Base-by-base conservation (phyloP, 2,888 invertebrate species). In the Helleia helle region DNA sequence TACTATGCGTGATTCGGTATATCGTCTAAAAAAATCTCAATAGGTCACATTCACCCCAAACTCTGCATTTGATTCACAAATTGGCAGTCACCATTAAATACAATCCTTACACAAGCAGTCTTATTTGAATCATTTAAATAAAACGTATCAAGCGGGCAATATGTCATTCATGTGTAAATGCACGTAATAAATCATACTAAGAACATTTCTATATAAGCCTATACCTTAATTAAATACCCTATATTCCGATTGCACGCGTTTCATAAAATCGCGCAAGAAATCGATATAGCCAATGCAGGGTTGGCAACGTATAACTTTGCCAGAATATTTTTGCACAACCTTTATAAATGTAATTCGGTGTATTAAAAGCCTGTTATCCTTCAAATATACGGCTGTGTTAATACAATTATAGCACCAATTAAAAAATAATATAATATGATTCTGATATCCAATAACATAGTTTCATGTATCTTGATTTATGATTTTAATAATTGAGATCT, bases 281-380 rank as follows among this genome's bases (percentile, higher is more conserved):
- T 55, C 70, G 71, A 77, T 72, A 72, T 62, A 74, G 70, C 64
- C 80, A 60, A 79, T 70, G 73, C 77, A 74, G 72, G 72, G 71
- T 54, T 13, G 25, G 26, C 11, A 26, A n/a, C n/a, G n/a, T n/a
- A n/a, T n/a, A n/a, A n/a, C n/a, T n/a, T n/a, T n/a, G n/a, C n/a
- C n/a, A n/a, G n/a, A n/a, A n/a, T n/a, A n/a, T n/a, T n/a, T n/a
- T n/a, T n/a, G n/a, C n/a, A n/a, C n/a, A n/a, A n/a, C n/a, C n/a
- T n/a, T n/a, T n/a, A n/a, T n/a, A n/a, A n/a, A n/a, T n/a, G n/a
- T n/a, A n/a, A n/a, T n/a, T n/a, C n/a, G n/a, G n/a, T n/a, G n/a
- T n/a, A n/a, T n/a, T n/a, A n/a, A n/a, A n/a, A n/a, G n/a, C n/a
- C n/a, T n/a, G n/a, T n/a, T n/a, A n/a, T n/a, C n/a, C n/a, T n/a